Conservation (phyloP, 2,888 invertebrate genomes). For the Phlogophora meticulosa region DNA sequence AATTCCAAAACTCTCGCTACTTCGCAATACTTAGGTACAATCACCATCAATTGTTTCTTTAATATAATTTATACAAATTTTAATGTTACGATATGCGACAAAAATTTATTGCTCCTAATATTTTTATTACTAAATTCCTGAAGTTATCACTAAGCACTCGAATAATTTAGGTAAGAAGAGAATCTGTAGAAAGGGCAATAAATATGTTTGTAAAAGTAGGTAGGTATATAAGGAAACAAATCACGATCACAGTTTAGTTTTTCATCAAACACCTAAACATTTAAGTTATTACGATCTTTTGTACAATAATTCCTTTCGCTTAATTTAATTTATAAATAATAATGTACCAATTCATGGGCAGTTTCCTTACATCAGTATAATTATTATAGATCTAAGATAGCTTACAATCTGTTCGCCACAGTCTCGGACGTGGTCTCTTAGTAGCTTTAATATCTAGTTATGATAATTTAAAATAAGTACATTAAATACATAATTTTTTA, state of each 20-base stretch:
- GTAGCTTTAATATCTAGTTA: constrained; percentile 4
- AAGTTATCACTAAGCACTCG: constrained; percentile 59
- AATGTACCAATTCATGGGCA: constrained; percentile 56
- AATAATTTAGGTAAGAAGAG: constrained; percentile 49
- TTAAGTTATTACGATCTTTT: constrained; percentile 52
- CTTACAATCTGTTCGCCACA: constrained; percentile 40
- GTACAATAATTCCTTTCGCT: constrained; percentile 64
- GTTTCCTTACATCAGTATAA: constrained; percentile 37
- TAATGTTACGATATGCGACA: constrained; percentile 84
- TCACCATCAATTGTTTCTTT: constrained; percentile 68
- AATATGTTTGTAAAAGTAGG: constrained; percentile 44
- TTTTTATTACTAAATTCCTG: constrained; percentile 65
- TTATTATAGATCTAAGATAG: constrained; percentile 16
- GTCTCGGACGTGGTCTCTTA: constrained; percentile 46
- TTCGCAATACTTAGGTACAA: constrained; percentile 81
- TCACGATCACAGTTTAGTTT: constrained; percentile 66
- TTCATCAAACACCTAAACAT: constrained; percentile 46
- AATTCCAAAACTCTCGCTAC: constrained; percentile 83
- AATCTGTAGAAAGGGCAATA: constrained; percentile 41
- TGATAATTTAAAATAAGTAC: constrained; percentile 12
- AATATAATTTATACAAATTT: constrained; percentile 77
- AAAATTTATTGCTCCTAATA: constrained; percentile 83
- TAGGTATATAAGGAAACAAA: constrained; percentile 56
- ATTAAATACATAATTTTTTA: too few relatives aligned
- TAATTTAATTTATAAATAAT: constrained; percentile 28